Base-by-base conservation (phyloP, 2,888 invertebrate species). In the Acanthosepion esculentum region DNA sequence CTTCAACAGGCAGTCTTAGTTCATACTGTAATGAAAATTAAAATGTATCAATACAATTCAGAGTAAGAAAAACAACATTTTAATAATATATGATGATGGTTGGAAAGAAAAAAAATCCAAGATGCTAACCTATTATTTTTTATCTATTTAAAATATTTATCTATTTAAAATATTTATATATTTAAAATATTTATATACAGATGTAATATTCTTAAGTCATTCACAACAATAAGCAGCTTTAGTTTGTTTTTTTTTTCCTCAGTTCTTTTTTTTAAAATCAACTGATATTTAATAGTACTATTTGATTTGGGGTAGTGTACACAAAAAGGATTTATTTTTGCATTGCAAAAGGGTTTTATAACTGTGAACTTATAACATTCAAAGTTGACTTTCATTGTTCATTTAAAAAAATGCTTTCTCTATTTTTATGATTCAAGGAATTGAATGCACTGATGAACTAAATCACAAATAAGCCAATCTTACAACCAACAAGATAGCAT, bases 1-100 rank as follows among this genome's bases (percentile, higher is more conserved):
- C 98, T 97, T 98, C 98, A 95, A 99, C 98, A 0, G 99, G 98
- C 94, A 98, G 97, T 96, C 98, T 98, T 91, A 99, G 98, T 97
- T 98, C 98, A 96, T 98, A 98, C 99, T 99, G 98, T 91, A 98
- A 98, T 93, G 93, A 94, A 94, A 93, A 95, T 91, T 94, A 64
- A 23, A 94, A n/a, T 50, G 93, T n/a, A 94, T 23, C 50, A 48
- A 55, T 48, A 26, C 26, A 55, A 94, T 55, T 91, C 50, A 48
- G 48, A 55, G 10, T 78, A n/a, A 78, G n/a, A 78, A 33, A 78
- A 78, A 78, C 78, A 78, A n/a, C n/a, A 78, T 4, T 78, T 78
- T 78, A n/a, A 78, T 78, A 12, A 78, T n/a, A 12, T n/a, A 78
- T 78, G 2, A 78, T n/a, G 20, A 64, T 15, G 20, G 20, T 18